Base-by-base conservation (phyloP, 2,888 invertebrate genomes). In the Epicampocera succincta region DNA sequence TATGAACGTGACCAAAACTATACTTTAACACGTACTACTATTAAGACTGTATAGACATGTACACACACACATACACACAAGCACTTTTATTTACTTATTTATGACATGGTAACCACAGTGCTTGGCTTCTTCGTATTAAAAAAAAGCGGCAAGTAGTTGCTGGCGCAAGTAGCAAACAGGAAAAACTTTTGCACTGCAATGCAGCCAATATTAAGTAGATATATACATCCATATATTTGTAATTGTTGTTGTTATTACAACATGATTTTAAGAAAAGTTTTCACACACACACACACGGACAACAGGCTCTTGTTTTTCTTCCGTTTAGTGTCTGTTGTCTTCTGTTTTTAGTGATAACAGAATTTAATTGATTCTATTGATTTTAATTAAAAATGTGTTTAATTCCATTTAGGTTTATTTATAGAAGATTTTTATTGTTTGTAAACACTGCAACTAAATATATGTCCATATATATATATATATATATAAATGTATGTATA, bases 341-440 rank as follows among this genome's bases (percentile, higher is more conserved):
- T 13, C n/a, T 66, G 50, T 66, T 77, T 68, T 81, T 77, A 77
- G 69, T 69, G 60, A 69, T 33, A 77, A 77, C 73, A 58, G 77
- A 77, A 77, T 74, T 69, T 69, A 81, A 77, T 81, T 81, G 77
- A 77, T 69, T 73, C 68, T 77, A 81, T 77, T 81, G 77, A 81
- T 81, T 81, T 81, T 81, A 81, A 81, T 81, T 81, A 81, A 81
- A 77, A 81, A 58, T 77, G 54, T 81, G 69, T 77, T 81, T 81
- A 77, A 44, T 74, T 77, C 8, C 8, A 8, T 9, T 33, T 33
- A 29, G 19, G 71, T 65, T 40, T 52, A 56, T 42, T 69, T 74
- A 12, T 44, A 74, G 38, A 50, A 63, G 69, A 76, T 68, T 80
- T 76, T 54, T 68, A 63, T 74, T 68, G 38, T 63, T 54, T 42